phyloP scores from a whole-genome alignment of 2,888 invertebrate species.

The Miltochrista miniata region DNA sequence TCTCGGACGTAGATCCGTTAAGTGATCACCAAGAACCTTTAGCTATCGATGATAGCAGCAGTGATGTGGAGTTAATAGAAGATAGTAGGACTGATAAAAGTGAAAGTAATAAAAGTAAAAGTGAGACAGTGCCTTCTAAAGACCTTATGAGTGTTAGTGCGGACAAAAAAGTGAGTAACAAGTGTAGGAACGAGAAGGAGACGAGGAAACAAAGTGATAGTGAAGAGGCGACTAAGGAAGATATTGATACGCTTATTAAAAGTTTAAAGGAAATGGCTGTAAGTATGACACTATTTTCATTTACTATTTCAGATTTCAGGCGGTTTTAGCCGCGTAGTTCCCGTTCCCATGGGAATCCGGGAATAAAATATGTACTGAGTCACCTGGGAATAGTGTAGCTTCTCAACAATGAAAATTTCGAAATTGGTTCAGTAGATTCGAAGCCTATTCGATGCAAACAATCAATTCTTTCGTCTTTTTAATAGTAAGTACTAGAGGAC shows the following conservation, averaged over 20 bases:
- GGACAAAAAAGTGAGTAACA: constrained; percentile 47
- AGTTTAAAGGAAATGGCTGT: constrained; percentile 75
- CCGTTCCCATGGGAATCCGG: too few species aligned
- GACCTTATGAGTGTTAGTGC: constrained; percentile 48
- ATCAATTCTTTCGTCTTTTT: too few species aligned
- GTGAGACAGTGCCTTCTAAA: constrained; percentile 68
- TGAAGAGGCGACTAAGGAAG: constrained; percentile 60
- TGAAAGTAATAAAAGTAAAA: constrained; percentile 57
- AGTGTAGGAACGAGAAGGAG: constrained; percentile 43
- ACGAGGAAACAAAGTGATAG: constrained; percentile 37
- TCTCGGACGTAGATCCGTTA: constrained; percentile 72
- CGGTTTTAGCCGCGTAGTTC: too few species aligned
- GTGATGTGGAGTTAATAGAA: constrained; percentile 77
- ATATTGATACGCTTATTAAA: constrained; percentile 67
- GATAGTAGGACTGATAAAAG: constrained; percentile 57
- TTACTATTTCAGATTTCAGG: too few species aligned
- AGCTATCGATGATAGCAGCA: constrained; percentile 75
- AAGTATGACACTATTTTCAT: constrained; percentile 19
- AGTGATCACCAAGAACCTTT: constrained; percentile 60
- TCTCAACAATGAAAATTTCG: too few species aligned
- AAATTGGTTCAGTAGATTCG: too few species aligned
- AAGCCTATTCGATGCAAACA: too few species aligned
- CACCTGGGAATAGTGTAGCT: too few species aligned
- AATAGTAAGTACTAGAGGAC: too few species aligned
- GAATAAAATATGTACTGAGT: too few species aligned